These are phyloP conservation scores for Cyclina sinensis DNA, from an alignment of 1,140 invertebrate species.

Conservation along the genomic window DNA sequence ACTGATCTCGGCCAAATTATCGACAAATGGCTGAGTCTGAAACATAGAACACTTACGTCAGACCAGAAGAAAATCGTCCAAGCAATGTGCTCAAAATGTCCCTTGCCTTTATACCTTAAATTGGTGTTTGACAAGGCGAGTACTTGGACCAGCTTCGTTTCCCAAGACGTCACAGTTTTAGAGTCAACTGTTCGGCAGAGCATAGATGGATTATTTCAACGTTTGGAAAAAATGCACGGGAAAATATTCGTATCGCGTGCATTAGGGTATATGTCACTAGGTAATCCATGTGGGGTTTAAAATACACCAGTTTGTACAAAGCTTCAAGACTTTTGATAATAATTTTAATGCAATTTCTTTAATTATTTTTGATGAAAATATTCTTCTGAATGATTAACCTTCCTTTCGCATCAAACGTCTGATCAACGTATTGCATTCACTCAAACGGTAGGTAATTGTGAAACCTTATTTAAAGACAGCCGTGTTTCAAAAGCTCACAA, in stretches of 20 bases:
- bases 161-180: slow-evolving; percentile 64
- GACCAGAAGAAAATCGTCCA: slow-evolving; percentile 75
- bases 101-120: slow-evolving; percentile 82
- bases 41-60: slow-evolving; percentile 72
- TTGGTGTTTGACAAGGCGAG: slow-evolving; percentile 81
- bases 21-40: slow-evolving; percentile 74
- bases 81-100: slow-evolving; percentile 77
- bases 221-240: slow-evolving; percentile 82
- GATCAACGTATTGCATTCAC: no score
- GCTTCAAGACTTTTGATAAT: no score
- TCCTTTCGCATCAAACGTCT: no score
- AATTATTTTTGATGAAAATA: no score
- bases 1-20: slow-evolving; percentile 77
- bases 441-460: no score
- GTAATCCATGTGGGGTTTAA: no score
- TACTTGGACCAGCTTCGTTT: slow-evolving; percentile 79
- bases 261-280: slow-evolving; percentile 81
- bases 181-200: slow-evolving; percentile 76
- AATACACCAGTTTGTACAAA: no score
- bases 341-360: no score
- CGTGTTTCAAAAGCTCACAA: no score
- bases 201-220: slow-evolving; percentile 80
- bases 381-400: no score
- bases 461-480: no score
- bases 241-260: slow-evolving; percentile 79